Conservation (phyloP, 1,140 invertebrate genomes). For the Scaptodrosophila lebanonensis region DNA sequence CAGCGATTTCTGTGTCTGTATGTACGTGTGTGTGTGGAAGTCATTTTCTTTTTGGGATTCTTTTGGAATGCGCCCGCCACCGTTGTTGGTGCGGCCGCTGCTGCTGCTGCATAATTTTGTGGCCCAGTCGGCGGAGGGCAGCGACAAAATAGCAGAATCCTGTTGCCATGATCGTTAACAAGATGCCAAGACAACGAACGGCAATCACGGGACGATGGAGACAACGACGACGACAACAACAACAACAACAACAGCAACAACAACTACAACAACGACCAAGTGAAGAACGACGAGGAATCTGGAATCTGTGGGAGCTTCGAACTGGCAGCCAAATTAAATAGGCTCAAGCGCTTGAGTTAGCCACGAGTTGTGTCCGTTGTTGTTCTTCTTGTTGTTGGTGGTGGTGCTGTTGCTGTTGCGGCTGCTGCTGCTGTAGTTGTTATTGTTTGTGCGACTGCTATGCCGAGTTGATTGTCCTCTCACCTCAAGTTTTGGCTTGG, state of each 20-base stretch:
- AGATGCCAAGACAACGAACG: slow-evolving; percentile 63
- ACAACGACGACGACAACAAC: background rate
- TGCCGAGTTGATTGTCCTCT: slow-evolving; percentile 69
- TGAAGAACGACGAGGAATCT: no score
- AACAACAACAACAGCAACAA: background rate
- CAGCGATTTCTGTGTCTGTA: slow-evolving; percentile 43
- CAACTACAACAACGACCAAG: no score
- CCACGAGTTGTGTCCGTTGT: slow-evolving; percentile 48
- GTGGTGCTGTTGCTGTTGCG: no score
- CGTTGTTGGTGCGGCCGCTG: slow-evolving; percentile 26
- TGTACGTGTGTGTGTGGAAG: slow-evolving; percentile 36
- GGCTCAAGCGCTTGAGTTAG: slow-evolving; percentile 68
- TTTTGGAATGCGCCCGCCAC: slow-evolving; percentile 56
- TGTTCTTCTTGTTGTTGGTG: slow-evolving; percentile 8
- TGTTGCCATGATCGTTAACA: slow-evolving; percentile 74
- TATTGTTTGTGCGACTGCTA: slow-evolving; percentile 14
- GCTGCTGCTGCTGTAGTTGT: slow-evolving; percentile 20
- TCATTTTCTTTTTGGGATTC: slow-evolving; percentile 70
- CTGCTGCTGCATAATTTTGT: slow-evolving; percentile 11
- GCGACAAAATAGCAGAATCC: slow-evolving; percentile 74
- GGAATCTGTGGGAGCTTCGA: slow-evolving; percentile 68
- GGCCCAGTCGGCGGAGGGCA: slow-evolving; percentile 48
- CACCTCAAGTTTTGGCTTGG: slow-evolving; percentile 62
- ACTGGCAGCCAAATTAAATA: slow-evolving; percentile 71
- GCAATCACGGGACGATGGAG: no score